Conservation (phyloP, 2,797 vertebrate genomes). For the Microtus obscurus region DNA sequence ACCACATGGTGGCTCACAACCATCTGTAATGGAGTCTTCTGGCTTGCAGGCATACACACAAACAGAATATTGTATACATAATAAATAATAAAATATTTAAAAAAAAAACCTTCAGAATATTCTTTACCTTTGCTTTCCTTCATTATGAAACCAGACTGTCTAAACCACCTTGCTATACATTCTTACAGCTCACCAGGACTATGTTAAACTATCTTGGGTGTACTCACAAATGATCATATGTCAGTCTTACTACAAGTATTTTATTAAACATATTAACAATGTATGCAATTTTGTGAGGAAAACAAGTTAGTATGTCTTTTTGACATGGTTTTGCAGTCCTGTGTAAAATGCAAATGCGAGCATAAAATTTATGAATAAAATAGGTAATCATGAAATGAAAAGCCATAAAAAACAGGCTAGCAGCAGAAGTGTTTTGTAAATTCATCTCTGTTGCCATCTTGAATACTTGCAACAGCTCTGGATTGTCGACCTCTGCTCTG, state of each 20-base stretch:
- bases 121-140: neutral
- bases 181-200: neutral
- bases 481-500: neutral
- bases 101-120: neutral
- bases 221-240: neutral
- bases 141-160: neutral
- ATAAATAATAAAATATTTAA: too few relatives aligned
- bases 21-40: too few relatives aligned
- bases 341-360: neutral
- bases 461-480: neutral
- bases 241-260: neutral
- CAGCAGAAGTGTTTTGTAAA: neutral
- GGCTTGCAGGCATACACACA: too few relatives aligned
- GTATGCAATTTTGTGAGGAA: neutral
- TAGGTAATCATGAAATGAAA: neutral
- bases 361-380: neutral
- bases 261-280: neutral
- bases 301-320: neutral
- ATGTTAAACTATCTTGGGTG: neutral
- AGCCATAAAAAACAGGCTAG: neutral
- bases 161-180: neutral
- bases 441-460: neutral
- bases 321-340: neutral
- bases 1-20: too few relatives aligned
- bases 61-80: too few relatives aligned